phyloP scores from a whole-genome alignment of 2,113 vertebrate genomes.

The Xenus cinereus region DNA sequence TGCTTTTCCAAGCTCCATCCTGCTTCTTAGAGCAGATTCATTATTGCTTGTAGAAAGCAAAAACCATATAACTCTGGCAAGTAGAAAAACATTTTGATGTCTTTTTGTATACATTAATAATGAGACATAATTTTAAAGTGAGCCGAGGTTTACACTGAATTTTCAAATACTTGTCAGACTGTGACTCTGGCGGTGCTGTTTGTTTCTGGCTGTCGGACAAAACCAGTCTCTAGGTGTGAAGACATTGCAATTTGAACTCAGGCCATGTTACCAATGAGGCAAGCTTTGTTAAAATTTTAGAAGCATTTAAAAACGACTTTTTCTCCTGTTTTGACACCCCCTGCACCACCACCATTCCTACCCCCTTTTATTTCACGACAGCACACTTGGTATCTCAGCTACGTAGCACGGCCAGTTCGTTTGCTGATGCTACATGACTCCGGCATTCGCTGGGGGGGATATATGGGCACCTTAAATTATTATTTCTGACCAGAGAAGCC shows the following conservation, averaged over 20 bases:
- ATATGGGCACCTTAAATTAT: not conserved
- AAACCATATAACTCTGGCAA: not conserved
- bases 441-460: not conserved
- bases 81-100: not conserved
- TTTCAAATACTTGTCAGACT: not conserved
- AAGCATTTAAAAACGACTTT: not conserved
- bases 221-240: not conserved
- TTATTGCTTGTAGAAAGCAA: not conserved
- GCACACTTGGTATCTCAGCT: not conserved
- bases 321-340: not conserved
- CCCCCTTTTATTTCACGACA: not conserved
- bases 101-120: not conserved
- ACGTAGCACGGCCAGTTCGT: not conserved
- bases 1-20: not conserved
- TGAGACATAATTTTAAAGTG: not conserved
- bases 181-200: not conserved
- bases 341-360: too few species aligned
- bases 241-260: not conserved
- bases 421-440: not conserved
- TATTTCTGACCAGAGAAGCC: not conserved
- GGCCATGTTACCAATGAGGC: not conserved
- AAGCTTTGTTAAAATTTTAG: not conserved
- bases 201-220: not conserved
- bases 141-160: not conserved
- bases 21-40: not conserved